These are phyloP conservation scores for Tachina fera DNA, from an alignment of 2,888 invertebrate species.

Conservation along the genomic window DNA sequence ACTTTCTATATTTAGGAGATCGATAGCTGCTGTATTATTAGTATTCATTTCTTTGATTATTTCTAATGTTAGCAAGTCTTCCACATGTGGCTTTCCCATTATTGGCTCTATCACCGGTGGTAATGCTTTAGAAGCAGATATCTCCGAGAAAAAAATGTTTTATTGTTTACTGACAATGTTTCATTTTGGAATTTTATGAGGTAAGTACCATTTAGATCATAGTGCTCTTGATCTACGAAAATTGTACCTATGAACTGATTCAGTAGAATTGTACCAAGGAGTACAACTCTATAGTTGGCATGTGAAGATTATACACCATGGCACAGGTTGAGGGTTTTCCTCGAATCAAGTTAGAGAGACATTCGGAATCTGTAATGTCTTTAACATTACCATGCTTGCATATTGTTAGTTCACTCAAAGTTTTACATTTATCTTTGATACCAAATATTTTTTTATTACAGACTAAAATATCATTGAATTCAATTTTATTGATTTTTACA, in stretches of 20 bases:
- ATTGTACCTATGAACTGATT: conserved; percentile 19
- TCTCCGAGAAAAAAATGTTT: neutral
- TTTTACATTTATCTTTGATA: no score
- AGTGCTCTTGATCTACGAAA: neutral
- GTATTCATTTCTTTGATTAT: conserved; percentile 9
- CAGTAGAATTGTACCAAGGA: conserved; percentile 19
- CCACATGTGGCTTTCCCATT: neutral
- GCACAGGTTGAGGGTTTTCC: conserved; percentile 9
- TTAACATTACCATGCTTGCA: conserved; percentile 6
- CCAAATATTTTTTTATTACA: no score
- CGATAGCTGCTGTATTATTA: neutral
- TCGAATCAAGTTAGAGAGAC: conserved; percentile 8
- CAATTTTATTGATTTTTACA: conserved; percentile 49
- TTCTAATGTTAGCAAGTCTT: conserved; percentile 26
- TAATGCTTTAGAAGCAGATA: conserved; percentile 7
- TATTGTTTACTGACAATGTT: neutral
- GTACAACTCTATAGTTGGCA: conserved; percentile 12
- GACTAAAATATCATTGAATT: no score
- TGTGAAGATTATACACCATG: neutral
- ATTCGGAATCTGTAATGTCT: conserved; percentile 16
- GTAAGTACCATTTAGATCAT: neutral
- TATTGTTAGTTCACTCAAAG: no score
- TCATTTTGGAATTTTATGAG: conserved; percentile 25
- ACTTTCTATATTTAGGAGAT: neutral
- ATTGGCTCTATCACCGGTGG: conserved; percentile 32